Evolutionary conservation across 2,888 invertebrate species (phyloP).

Genomic region (Ischnura elegans): DNA sequence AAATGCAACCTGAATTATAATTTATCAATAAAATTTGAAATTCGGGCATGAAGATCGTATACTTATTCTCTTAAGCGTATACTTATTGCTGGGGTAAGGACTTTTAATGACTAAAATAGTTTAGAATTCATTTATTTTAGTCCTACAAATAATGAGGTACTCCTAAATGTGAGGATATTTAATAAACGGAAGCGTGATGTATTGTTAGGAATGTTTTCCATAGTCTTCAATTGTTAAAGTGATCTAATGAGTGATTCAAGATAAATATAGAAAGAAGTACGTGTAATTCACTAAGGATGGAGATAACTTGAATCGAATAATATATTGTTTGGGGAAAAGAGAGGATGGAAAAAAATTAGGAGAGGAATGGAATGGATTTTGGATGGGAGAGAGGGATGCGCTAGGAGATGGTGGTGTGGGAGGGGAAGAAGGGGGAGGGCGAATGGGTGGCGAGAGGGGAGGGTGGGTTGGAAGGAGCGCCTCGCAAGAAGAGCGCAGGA

Average conservation of each 20-base stretch:
- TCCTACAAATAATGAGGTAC: too few relatives aligned
- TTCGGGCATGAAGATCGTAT: too few relatives aligned
- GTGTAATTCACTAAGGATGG: conserved; percentile 23
- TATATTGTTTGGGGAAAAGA: neutral
- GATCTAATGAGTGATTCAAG: neutral
- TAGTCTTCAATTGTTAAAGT: neutral
- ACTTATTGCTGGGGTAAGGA: too few relatives aligned
- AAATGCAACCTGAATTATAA: too few relatives aligned
- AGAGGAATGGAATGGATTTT: neutral
- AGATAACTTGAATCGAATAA: conserved; percentile 34
- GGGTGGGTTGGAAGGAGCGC: neutral
- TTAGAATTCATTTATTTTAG: too few relatives aligned
- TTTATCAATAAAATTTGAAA: too few relatives aligned
- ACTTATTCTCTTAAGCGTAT: too few relatives aligned
- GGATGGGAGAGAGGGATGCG: neutral
- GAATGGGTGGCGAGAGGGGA: neutral
- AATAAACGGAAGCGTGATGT: too few relatives aligned
- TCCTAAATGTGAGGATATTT: too few relatives aligned
- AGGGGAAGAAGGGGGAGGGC: neutral
- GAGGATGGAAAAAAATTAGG: neutral
- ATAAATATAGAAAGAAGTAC: conserved; percentile 7
- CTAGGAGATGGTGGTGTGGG: neutral
- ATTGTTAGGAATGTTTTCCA: neutral
- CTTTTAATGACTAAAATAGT: too few relatives aligned
- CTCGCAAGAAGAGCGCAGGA: conserved; percentile 41